Evolutionary conservation across 2,113 vertebrate genomes (phyloP), one percentile per base, ranked within the genome.

Genomic region (Cryptotis parvus): DNA sequence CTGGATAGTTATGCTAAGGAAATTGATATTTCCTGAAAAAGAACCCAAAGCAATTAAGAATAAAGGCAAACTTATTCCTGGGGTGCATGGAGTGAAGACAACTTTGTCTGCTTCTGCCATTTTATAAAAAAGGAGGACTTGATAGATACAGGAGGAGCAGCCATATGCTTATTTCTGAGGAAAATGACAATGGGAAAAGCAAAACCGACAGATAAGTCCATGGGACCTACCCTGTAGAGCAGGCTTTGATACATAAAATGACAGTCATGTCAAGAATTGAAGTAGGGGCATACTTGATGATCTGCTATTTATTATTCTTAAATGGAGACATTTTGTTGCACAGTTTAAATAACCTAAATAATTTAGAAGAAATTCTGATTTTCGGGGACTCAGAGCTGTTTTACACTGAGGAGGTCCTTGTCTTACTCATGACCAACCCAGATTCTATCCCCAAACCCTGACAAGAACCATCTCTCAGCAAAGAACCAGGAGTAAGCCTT

Each of bases 1-100:
- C 3, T 91, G 86, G 92, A 16, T 92, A 79, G 18, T 78, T 95
- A 89, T 73, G 63, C 35, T 37, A 3, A 55, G 70, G 73, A 87
- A 65, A 70, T 66, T 69, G 49, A 37, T 78, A 6, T 89, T 91
- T 92, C 89, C 75, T 37, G 70, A 69, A 49, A 77, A 37, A 87
- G 52, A 83, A 83, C 26, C 92, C 39, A 72, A 72, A 84, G 35
- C 76, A 84, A 39, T 33, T 87, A 55, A 89, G 37, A 84, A 49
- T n/a, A 84, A 93, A 77, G 45, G 72, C n/a, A 88, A 58, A 68
- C 6, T 76, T 72, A 31, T 73, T 55, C 24, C 7, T 52, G 31
- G 22, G 22, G 91, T n/a, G 5, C 65, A 29, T 31, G 35, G 43
- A 79, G 43, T 82, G 65, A 22, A 91, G 58, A 63, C 26, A 27